Evolutionary conservation across 2,888 invertebrate species (phyloP), one percentile per base, ranked within the genome.

Genomic region (Penaeus monodon): DNA sequence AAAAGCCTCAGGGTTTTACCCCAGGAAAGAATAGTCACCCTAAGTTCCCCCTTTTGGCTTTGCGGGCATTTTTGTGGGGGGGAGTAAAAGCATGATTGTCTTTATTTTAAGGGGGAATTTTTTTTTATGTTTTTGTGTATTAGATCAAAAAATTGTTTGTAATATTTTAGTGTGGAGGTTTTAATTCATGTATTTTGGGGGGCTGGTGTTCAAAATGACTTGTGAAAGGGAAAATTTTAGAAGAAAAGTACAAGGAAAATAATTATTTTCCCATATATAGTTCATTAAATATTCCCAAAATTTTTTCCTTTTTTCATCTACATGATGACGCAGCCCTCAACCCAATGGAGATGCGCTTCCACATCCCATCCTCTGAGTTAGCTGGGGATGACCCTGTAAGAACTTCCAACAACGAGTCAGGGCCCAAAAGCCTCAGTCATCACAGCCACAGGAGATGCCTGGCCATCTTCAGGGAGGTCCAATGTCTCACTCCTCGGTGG

Each of bases 311-410:
- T n/a, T 7, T 81, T 33, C 86, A 38, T n/a, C 14, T 92, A 97
- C 99, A 99, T 93, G 99, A 99, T 92, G 99, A 99, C 93, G 98
- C 98, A 0, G 97, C 99, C 0, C 97, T 99, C 0, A 97, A 98
- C 89, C 93, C 99, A 86, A 96, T 98, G 95, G 99, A 99, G 93
- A 97, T 99, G 96, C 95, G 99, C 74, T 99, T 99, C 92, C 98
- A 98, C 93, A 98, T 99, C 91, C 99, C 99, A 0, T 29, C 90
- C 20, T 87, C 89, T 17, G 95, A 98, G 0, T 96, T 95, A 89
- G 98, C 98, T 92, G 98, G 97, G 91, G 92, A 91, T 38, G 99
- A 99, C 92, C 96, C 98, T 0, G 98, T 99, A 0, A 99, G 92
- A 96, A 97, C n/a, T 99, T 99, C 94, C 97, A 98, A 92, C 90